Evolutionary conservation across 1,140 invertebrate genomes (phyloP).

Genomic region (Drosophila kikkawai): DNA sequence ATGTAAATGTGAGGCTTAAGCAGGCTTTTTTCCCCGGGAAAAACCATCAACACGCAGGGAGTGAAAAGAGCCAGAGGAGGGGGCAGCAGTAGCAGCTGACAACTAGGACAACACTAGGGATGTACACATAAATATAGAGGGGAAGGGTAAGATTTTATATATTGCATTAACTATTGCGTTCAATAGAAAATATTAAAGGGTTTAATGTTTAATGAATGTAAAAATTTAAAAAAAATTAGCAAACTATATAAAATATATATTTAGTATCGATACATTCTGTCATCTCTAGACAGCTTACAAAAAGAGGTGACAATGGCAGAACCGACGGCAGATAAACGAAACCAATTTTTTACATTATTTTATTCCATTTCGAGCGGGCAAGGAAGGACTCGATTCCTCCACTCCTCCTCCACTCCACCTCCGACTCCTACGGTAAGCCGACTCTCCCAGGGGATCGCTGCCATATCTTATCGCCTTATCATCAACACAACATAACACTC

Average conservation of each 20-base stretch:
- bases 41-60: constrained; percentile 19
- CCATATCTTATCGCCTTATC: constrained; percentile 59
- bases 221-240: no score
- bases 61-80: background rate
- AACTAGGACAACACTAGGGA: background rate
- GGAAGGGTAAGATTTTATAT: background rate
- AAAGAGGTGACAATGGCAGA: constrained; percentile 18
- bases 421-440: background rate
- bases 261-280: background rate
- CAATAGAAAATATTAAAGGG: no score
- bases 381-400: background rate
- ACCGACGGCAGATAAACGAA: constrained; percentile 5
- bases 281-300: background rate
- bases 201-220: no score
- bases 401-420: background rate
- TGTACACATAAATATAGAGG: background rate
- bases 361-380: background rate
- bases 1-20: constrained; percentile 70
- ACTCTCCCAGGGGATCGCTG: constrained; percentile 10
- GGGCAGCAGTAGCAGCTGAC: background rate
- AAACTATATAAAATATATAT: no score
- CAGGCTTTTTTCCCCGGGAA: constrained; percentile 38
- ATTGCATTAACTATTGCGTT: background rate
- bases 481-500: constrained; percentile 55
- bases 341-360: constrained; percentile 27